phyloP scores from a whole-genome alignment of 2,797 vertebrate species.

The Tragelaphus oryx region DNA sequence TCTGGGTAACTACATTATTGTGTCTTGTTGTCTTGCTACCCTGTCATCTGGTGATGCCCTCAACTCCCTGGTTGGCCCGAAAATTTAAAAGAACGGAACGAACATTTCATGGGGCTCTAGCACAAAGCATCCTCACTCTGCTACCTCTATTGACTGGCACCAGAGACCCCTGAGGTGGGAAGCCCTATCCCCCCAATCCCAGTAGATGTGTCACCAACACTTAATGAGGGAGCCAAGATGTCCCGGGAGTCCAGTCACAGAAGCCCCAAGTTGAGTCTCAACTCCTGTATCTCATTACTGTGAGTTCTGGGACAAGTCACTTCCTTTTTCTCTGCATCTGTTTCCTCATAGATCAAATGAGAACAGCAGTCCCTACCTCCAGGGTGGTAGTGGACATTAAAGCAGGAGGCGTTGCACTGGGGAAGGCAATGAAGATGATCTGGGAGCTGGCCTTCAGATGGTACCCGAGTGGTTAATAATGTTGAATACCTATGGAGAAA shows the following conservation, averaged over 20 bases:
- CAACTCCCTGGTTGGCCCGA: neutral
- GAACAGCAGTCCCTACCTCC: neutral
- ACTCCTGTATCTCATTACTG: neutral
- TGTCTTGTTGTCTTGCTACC: neutral
- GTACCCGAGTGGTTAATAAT: neutral
- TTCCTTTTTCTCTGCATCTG: neutral
- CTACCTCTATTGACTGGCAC: neutral
- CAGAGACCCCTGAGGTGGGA: neutral
- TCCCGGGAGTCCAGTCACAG: neutral
- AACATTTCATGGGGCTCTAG: neutral
- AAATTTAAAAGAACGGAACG: neutral
- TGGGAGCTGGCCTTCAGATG: neutral
- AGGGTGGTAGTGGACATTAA: neutral
- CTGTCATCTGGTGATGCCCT: neutral
- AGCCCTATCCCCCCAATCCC: neutral
- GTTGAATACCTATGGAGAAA: neutral
- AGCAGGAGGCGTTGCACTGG: neutral
- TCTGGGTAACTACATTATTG: neutral
- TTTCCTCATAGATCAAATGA: neutral
- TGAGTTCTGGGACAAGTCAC: neutral
- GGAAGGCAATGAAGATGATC: neutral
- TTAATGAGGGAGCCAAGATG: accelerated
- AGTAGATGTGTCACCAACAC: neutral
- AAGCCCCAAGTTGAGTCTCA: neutral
- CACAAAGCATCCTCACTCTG: neutral